phyloP scores from a whole-genome alignment of 2,113 vertebrate species.

The Etheostoma spectabile region DNA sequence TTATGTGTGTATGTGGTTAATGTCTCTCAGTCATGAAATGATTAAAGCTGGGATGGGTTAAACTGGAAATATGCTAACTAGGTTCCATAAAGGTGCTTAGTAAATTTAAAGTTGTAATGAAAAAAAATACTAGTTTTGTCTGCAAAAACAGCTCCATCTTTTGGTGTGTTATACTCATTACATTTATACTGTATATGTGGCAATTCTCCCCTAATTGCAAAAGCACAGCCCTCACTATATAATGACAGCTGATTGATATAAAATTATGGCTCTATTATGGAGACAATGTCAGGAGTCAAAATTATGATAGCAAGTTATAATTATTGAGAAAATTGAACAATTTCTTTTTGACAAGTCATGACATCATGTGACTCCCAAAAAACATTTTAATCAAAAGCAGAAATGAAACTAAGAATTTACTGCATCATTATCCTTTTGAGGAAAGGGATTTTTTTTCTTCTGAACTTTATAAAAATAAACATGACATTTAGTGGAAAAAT shows the following conservation, averaged over 20 bases:
- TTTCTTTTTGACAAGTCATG: background rate
- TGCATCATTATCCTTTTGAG: background rate
- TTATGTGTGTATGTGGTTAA: background rate
- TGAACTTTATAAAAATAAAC: background rate
- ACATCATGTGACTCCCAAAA: background rate
- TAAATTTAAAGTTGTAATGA: background rate
- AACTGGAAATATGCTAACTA: background rate
- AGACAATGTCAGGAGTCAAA: background rate
- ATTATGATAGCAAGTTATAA: background rate
- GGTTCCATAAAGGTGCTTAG: background rate
- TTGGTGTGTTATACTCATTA: conserved; percentile 56
- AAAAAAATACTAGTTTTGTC: conserved; percentile 8
- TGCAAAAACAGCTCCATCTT: conserved; percentile 71
- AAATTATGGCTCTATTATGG: background rate
- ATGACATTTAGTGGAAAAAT: background rate
- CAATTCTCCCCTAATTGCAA: conserved; percentile 1
- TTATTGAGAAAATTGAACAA: background rate
- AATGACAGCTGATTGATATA: background rate
- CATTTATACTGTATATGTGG: conserved; percentile 56
- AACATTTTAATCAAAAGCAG: conserved; percentile 20
- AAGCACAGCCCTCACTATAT: background rate
- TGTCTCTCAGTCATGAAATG: conserved; percentile 1
- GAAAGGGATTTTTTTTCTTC: background rate
- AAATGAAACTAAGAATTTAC: conserved; percentile 40
- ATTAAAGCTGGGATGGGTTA: background rate